These are phyloP conservation scores for Paramisgurnus dabryanus DNA, from an alignment of 2,113 vertebrate species.

Conservation along the genomic window DNA sequence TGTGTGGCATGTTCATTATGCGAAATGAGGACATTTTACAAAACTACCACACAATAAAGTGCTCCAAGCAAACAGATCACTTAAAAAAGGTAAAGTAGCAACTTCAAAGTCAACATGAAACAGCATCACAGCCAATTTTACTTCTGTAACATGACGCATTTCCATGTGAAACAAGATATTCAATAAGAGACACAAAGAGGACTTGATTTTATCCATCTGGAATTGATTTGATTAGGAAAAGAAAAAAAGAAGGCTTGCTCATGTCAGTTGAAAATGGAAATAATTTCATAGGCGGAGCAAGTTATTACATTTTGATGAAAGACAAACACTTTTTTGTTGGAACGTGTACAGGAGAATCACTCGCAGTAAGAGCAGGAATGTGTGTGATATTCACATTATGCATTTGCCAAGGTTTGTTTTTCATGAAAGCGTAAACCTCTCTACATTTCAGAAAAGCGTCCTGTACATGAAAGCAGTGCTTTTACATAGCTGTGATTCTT, in stretches of 20 bases:
- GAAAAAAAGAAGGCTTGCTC: neutral
- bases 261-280: neutral
- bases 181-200: neutral
- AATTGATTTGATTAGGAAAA: neutral
- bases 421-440: no score
- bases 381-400: neutral
- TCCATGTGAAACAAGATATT: neutral
- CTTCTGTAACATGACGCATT: neutral
- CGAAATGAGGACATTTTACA: conserved; percentile 39
- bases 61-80: neutral
- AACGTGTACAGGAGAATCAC: neutral
- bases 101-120: neutral
- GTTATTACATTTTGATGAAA: neutral
- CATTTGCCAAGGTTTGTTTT: neutral
- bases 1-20: conserved; percentile 46
- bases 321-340: neutral
- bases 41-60: conserved; percentile 45
- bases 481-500: no score
- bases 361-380: neutral
- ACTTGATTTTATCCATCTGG: neutral
- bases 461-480: no score
- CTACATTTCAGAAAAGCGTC: no score
- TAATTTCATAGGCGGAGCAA: neutral
- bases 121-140: neutral
- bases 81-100: neutral